Evolutionary conservation across 2,113 vertebrate genomes (phyloP).

Genomic region (Gasterosteus aculeatus): DNA sequence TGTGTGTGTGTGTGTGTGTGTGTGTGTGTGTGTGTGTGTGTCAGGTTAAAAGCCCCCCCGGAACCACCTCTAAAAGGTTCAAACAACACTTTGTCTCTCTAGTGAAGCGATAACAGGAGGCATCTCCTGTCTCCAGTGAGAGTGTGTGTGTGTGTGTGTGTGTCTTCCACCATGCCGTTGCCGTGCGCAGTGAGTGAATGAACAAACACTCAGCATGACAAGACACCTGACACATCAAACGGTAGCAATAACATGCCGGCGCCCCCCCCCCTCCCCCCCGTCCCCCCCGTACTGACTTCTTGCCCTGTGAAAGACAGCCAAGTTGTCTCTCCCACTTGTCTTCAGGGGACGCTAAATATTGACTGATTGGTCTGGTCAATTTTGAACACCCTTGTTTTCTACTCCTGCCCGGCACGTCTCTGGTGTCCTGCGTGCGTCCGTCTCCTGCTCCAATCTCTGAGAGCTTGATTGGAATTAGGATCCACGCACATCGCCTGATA

Average conservation of each 20-base stretch:
- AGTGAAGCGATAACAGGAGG: conserved; percentile 50
- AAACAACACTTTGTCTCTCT: conserved; percentile 51
- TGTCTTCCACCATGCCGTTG: neutral
- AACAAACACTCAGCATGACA: conserved; percentile 67
- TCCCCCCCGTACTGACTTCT: conserved; percentile 27
- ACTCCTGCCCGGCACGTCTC: conserved; percentile 31
- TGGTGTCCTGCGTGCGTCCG: conserved; percentile 48
- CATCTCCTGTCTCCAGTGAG: conserved; percentile 18
- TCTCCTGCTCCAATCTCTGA: conserved; percentile 26
- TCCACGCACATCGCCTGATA: conserved; percentile 69
- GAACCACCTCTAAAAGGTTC: conserved; percentile 49
- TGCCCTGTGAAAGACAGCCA: conserved; percentile 24
- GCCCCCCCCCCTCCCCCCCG: conserved; percentile 14
- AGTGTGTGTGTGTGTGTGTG: conserved; percentile 2
- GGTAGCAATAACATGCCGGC: conserved; percentile 30
- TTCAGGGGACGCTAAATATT: conserved; percentile 46
- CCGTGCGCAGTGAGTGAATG: conserved; percentile 37
- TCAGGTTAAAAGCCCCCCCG: conserved; percentile 39
- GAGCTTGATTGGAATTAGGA: conserved; percentile 77
- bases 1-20: conserved; percentile 14
- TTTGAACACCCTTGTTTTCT: conserved; percentile 50
- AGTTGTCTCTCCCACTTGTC: conserved; percentile 40
- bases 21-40: conserved; percentile 11
- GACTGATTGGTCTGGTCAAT: conserved; percentile 60
- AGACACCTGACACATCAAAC: conserved; percentile 64